Percentiles rank a stretch among this genome's conserved stretches.
These are phyloP conservation scores for Rhinopithecus roxellana DNA, from an alignment of 2,113 vertebrate genomes.

Conservation along the genomic window DNA sequence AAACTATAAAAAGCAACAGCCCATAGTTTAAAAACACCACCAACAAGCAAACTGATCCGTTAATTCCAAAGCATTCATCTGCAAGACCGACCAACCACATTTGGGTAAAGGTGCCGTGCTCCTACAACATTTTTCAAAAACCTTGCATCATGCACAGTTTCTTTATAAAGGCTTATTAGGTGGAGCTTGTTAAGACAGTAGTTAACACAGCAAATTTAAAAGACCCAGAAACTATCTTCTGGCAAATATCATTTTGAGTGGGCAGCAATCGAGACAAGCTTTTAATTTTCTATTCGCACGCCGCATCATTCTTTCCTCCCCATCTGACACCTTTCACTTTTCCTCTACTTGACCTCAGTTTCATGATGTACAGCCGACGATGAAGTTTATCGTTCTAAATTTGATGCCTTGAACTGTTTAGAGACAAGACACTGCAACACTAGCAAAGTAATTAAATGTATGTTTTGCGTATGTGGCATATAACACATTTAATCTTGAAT, in stretches of 20 bases:
- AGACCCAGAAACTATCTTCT: not conserved
- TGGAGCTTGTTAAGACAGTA: not conserved
- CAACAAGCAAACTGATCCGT: not conserved
- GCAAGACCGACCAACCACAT: not conserved
- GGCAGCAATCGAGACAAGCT: not conserved
- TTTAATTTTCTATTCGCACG: not conserved
- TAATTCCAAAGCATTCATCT: not conserved
- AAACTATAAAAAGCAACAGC: conserved; percentile 19
- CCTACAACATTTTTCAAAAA: not conserved
- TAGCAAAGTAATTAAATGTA: not conserved
- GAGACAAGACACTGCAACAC: not conserved
- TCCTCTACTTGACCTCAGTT: not conserved
- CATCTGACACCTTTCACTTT: not conserved
- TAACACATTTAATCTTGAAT: not conserved
- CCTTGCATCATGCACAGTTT: not conserved
- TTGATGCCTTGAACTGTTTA: not conserved
- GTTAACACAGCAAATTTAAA: not conserved
- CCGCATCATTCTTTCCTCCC: not conserved
- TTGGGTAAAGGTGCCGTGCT: not conserved
- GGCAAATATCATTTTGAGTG: not conserved
- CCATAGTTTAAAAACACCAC: not conserved
- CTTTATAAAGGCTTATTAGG: not conserved
- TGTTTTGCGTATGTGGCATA: not conserved
- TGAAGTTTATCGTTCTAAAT: not conserved
- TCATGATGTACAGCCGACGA: not conserved